Evolutionary conservation across 2,797 vertebrate genomes (phyloP).

Genomic region (Epinephelus coioides): DNA sequence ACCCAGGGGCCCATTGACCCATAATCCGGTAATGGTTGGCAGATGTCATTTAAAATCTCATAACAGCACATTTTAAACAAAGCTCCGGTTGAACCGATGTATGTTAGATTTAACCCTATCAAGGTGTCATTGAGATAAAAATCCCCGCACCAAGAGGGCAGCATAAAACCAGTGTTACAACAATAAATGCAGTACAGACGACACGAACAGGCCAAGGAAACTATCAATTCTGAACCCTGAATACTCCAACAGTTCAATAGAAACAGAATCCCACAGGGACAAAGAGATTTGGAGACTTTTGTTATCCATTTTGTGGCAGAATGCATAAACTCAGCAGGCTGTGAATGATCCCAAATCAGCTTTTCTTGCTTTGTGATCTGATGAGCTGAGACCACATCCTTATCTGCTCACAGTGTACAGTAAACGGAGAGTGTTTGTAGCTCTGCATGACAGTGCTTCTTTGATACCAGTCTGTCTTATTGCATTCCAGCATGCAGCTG

Average conservation of each 20-base stretch:
- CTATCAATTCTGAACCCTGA: not conserved
- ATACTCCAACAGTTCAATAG: not conserved
- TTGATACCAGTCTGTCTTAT: constrained; percentile 8
- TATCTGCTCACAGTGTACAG: not conserved
- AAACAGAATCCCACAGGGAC: not conserved
- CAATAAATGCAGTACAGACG: not conserved
- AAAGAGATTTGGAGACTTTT: constrained; percentile 10
- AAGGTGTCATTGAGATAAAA: not conserved
- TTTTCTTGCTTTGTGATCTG: constrained; percentile 25
- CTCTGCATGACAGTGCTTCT: not conserved
- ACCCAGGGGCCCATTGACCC: no score
- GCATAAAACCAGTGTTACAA: not conserved
- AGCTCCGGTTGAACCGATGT: no score
- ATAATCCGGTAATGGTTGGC: no score
- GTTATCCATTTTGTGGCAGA: constrained; percentile 10
- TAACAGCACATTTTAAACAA: no score
- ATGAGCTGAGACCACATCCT: constrained; percentile 21
- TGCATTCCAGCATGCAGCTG: constrained; percentile 21
- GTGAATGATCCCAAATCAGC: constrained; percentile 19
- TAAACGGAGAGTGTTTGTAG: constrained; percentile 1
- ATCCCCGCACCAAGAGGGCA: not conserved
- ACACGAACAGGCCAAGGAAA: constrained; percentile 1
- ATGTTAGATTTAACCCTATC: not conserved
- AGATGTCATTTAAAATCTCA: no score
- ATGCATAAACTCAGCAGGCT: constrained; percentile 14